Evolutionary conservation across 2,113 vertebrate genomes (phyloP).

Genomic region (Dicaeum eximium): DNA sequence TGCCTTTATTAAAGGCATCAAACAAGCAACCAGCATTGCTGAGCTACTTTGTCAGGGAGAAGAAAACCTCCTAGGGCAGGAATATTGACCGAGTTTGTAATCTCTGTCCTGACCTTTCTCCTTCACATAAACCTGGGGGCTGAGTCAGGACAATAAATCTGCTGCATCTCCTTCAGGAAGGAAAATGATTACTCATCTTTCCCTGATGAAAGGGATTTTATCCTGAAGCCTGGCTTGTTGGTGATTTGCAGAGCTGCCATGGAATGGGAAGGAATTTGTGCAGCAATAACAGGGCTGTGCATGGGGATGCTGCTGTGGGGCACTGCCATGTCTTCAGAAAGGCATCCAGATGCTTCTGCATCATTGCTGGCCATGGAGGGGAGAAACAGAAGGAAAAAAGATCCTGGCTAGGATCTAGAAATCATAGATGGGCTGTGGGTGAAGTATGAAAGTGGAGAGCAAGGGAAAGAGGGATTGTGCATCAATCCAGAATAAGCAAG

Average conservation of each 20-base stretch:
- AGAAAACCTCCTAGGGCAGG: neutral
- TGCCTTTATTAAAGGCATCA: neutral
- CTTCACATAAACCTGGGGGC: neutral
- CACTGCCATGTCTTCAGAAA: fast-evolving
- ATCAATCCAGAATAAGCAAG: neutral
- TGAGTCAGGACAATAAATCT: slow-evolving; percentile 56
- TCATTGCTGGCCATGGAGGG: neutral
- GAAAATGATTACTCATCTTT: slow-evolving; percentile 26
- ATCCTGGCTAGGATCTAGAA: neutral
- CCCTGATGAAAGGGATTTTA: neutral
- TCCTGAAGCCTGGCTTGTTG: neutral
- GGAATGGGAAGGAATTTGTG: neutral
- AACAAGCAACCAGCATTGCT: neutral
- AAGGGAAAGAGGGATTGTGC: neutral
- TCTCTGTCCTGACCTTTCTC: slow-evolving; percentile 20
- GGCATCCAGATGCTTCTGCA: neutral
- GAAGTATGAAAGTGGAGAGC: neutral
- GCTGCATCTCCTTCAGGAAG: neutral
- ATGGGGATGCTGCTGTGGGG: fast-evolving
- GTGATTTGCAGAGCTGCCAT: neutral
- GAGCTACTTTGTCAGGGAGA: neutral
- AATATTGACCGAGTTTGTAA: neutral
- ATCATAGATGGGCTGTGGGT: neutral
- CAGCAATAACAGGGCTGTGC: fast-evolving
- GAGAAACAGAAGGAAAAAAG: neutral